Evolutionary conservation across 2,797 vertebrate genomes (phyloP), one percentile per base, ranked within the genome.

Genomic region (Uromys caudimaculatus): DNA sequence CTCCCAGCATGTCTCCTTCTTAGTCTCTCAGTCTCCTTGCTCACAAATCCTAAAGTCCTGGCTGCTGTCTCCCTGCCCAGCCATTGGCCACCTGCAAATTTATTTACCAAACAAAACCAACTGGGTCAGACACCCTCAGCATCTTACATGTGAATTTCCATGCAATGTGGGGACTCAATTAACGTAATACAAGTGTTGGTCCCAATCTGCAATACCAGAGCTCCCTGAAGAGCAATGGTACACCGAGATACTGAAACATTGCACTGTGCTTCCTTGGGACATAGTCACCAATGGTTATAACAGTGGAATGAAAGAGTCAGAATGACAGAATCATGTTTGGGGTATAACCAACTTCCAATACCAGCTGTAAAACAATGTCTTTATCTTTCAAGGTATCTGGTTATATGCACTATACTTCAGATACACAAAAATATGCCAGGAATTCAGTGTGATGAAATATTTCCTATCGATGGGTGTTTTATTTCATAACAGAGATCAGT

Each of bases 301-400:
- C 9, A n/a, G 58, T 71, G 54, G 13, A 73, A 9, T 35, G 21
- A 58, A 56, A 60, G 69, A 41, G 6, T 21, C 52, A 7, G 35
- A 47, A 11, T 73, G n/a, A 93, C 52, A 82, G 71, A 76, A 67
- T 95, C 35, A 56, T 90, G 54, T 75, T 89, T 64, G 38, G 6
- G 23, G 21, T 2, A 78, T 50, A 64, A 75, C n/a, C 78, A 64
- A 94, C 32, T 83, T 12, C 1, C 7, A 76, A 16, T 89, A n/a
- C 27, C 21, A 75, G 4, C 85, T 91, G 83, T 35, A 87, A 93
- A 86, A 23, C 3, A 71, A 1, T 89, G n/a, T n/a, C 62, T 90
- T 88, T 84, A 86, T 76, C n/a, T 89, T 91, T 93, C 79, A 50
- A 73, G 52, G 9, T 32, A 69, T 75, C 82, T 96, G 52, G 19